phyloP scores from a whole-genome alignment of 2,888 invertebrate genomes.

The Protophormia terraenovae region DNA sequence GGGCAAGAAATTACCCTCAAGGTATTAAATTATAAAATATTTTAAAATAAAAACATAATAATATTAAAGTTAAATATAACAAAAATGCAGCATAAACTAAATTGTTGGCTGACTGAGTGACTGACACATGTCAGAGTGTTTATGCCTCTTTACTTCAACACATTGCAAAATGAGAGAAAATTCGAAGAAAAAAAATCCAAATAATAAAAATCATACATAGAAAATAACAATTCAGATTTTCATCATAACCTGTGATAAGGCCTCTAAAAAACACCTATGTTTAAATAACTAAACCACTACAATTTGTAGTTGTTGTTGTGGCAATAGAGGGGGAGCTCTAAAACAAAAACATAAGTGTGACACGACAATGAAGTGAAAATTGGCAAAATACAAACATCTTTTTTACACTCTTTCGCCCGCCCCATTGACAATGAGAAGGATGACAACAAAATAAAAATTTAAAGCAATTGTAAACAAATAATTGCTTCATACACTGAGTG shows the following conservation, averaged over 20 bases:
- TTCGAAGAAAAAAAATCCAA: background rate
- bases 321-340: background rate
- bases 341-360: slow-evolving; percentile 39
- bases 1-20: background rate
- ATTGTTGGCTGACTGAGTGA: background rate
- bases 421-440: background rate
- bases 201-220: background rate
- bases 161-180: background rate
- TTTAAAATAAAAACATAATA: background rate
- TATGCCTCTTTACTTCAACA: slow-evolving; percentile 18
- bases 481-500: background rate
- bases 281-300: background rate
- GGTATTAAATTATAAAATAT: background rate
- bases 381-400: slow-evolving; percentile 30
- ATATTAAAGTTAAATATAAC: background rate
- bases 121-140: slow-evolving; percentile 25
- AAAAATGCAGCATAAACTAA: background rate
- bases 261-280: background rate
- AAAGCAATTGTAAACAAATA: slow-evolving; percentile 26
- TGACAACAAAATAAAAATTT: background rate
- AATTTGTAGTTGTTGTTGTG: background rate
- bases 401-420: background rate
- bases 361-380: slow-evolving; percentile 58
- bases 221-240: background rate
- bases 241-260: background rate